Base-by-base conservation (phyloP, 2,797 vertebrate genomes). In the Chelidonichthys spinosus region DNA sequence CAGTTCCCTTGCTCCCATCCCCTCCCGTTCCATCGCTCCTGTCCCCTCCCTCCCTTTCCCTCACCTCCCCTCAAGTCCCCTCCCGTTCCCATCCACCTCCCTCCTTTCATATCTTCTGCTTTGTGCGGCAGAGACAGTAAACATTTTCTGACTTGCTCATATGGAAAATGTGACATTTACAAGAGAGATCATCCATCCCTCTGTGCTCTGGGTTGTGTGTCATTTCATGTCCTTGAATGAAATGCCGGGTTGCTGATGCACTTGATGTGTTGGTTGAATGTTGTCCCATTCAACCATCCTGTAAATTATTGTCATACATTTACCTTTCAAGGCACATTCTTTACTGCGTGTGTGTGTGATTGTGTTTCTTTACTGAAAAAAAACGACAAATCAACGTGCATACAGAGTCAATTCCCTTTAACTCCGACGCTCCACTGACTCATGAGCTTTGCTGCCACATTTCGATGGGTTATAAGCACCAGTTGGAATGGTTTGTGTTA, bases 91-190 rank as follows among this genome's bases (percentile, higher is more conserved):
- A 25, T 7, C 17, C 5, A 7, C 56, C 14, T 46, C 9, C 58
- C 55, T 54, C 15, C 15, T 62, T 64, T 71, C 32, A 56, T 36
- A 14, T 74, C 63, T n/a, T 39, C 25, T 61, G 47, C 55, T 54
- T 69, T 67, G 53, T 88, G 68, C 55, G n/a, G 55, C 40, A 33
- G 9, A 58, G 39, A 54, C 62, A 61, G 64, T 67, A 66, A 78
- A 82, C 66, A 81, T 74, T 67, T 76, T 39, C 69, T 63, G 62
- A 74, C 77, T 69, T 63, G 61, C 68, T 84, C 74, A 61, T 55
- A 60, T 79, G 78, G 74, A 83, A 88, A 82, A 87, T 74, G 50
- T 86, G 80, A 84, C 84, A 88, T 87, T 90, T 87, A 53, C 66
- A 56, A 56, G 59, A 78, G 36, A 62, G 49, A 81, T 82, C 44